Base-by-base conservation (phyloP, 2,113 vertebrate genomes). In the Nesospiza acunhae region DNA sequence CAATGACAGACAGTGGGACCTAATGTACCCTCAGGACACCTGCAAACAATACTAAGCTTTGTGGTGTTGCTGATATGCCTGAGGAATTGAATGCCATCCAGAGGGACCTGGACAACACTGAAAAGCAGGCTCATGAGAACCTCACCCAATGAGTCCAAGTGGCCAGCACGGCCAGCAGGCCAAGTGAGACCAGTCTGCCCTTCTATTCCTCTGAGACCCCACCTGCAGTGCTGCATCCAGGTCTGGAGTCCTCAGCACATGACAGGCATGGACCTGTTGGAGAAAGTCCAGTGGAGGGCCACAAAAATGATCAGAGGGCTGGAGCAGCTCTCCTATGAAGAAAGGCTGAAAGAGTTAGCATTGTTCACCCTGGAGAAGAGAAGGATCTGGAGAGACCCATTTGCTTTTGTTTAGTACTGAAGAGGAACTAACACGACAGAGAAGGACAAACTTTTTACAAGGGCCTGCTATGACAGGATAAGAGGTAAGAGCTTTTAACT, bases 251-350 rank as follows among this genome's bases (percentile, higher is more conserved):
- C 17, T 53, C 46, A 80, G 31, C 18, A 76, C 13, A 42, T 0
- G 1, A 70, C 62, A 70, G 28, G 22, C 39, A 66, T 0, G 0
- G 24, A 79, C 8, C 20, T 10, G 3, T 8, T n/a, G 47, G 28
- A 39, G 8, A 7, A 24, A n/a, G 58, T 46, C 63, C 69, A 76
- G 37, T 52, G 35, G 12, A 70, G 10, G n/a, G 46, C 11, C 35
- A 85, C 35, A 59, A 47, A 69, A 67, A 59, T 2, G 4, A 42
- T 24, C 15, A 50, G 26, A 27, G 30, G 24, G 24, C 7, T 70
- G 52, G 9, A 92, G 28, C 19, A 76, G 11, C 41, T 62, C 46
- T 33, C 18, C 30, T 46, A 2, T 15, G 11, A 76, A 33, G 52
- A 81, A 47, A 76, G 41, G 28, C 21, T 81, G 41, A 85, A 39